Base-by-base conservation (phyloP, 2,797 vertebrate genomes). In the Gymnothorax javanicus region DNA sequence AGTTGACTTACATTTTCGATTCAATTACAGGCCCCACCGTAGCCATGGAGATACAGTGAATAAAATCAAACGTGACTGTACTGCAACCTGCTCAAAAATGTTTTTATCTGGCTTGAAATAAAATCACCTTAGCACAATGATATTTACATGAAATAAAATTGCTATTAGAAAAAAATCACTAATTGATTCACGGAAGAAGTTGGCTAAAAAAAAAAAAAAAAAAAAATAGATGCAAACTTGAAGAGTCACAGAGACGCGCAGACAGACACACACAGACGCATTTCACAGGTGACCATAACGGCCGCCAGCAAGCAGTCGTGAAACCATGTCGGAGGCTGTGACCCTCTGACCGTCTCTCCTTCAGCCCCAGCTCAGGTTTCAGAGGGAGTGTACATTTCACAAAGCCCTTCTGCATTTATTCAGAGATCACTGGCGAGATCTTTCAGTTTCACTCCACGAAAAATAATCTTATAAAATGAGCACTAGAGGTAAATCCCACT, bases 1-100 rank as follows among this genome's bases (percentile, higher is more conserved):
- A 33, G 56, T 59, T 27, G 33, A 60, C 57, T 59, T 25, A 11
- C n/a, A 43, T 60, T 43, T 58, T 7, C 12, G 4, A 60, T 83
- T 60, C 56, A 60, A 83, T 83, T 83, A 83, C 59, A 62, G 82
- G 82, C 20, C 25, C 57, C 27, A 17, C 82, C 5, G 82, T 56
- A 59, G n/a, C 82, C 20, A 59, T 60, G 23, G 58, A 59, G 54
- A 58, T 60, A 54, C n/a, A 25, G 13, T 1, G 25, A 57, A 25
- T 83, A 43, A 83, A 83, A 83, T 25, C n/a, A 54, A 9, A 27
- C 33, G 50, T 79, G 3, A 54, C 13, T 4, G 75, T 43, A 43
- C 25, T 50, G 71, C 13, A 6, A 50, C 71, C 27, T 43, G 0
- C 27, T 23, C 17, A 43, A 33, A 75, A 33, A 8, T 9, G 7